Base-by-base conservation (phyloP, 2,113 vertebrate species). In the Cyanoramphus novaezelandiae region DNA sequence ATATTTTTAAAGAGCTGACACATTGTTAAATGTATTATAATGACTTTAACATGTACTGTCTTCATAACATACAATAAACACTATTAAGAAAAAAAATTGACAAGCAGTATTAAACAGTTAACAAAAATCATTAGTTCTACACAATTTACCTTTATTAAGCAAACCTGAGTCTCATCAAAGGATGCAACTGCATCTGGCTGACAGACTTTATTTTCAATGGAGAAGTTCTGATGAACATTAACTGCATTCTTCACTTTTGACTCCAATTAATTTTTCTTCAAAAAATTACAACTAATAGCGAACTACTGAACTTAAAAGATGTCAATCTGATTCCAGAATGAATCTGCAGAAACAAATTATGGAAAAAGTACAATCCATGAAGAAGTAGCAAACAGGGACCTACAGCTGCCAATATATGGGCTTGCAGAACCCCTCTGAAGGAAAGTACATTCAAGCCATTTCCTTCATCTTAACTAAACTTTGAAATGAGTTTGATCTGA, bases 321-420 rank as follows among this genome's bases (percentile, higher is more conserved):
- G 19, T 17, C 67, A 44, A 70, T 0, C 1, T 68, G 25, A 4
- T 37, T 92, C 37, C 62, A 64, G 15, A 75, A 71, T 4, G 11
- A 28, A 49, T 35, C 76, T 43, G 50, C 9, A 60, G 39, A 91
- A 43, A 13, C 9, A 82, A 86, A 9, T 72, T 52, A 43, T 14
- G 10, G 23, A 76, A 82, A 59, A 85, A 72, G 4, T 20, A 13
- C 39, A 39, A 64, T 14, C 21, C 39, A 31, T 10, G 21, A 75
- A 1, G 3, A 64, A 71, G 23, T 17, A 91, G 11, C 10, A 82
- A 90, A 63, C 3, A 49, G 46, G 11, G n/a, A 60, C 19, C 50
- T 39, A 50, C 6, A 27, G 16, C 7, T 0, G 1, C 25, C 27
- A 55, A 4, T 2, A 1, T 4, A 3, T 21, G 13, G 53, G 25